Conservation (phyloP, 2,113 vertebrate species). For the Pelodiscus sinensis region DNA sequence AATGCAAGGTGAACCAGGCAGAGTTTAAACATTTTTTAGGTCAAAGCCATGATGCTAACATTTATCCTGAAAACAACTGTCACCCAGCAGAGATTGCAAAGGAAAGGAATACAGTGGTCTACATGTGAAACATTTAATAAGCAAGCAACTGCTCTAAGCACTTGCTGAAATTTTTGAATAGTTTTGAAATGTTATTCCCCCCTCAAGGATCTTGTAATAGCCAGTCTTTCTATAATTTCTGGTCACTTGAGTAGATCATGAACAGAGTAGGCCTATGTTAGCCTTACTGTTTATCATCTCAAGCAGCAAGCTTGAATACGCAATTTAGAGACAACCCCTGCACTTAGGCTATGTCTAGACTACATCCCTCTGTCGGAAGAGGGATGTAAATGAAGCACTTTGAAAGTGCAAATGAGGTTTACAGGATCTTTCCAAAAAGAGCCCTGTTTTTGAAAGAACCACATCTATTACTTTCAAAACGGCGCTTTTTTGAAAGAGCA, state of each 20-base stretch:
- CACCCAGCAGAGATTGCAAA: not conserved
- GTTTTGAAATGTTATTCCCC: not conserved
- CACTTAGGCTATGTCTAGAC: no score
- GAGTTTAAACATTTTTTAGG: not conserved
- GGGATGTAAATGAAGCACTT: no score
- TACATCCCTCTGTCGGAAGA: no score
- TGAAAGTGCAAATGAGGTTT: no score
- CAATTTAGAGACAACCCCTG: not conserved
- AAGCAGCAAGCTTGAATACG: not conserved
- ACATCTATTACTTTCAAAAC: no score
- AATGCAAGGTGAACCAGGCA: not conserved
- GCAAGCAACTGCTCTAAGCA: no score
- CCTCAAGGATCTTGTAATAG: not conserved
- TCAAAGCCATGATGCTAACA: not conserved
- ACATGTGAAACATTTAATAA: not conserved
- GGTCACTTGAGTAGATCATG: not conserved
- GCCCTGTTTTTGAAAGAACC: no score
- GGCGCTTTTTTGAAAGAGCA: no score
- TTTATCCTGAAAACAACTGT: not conserved
- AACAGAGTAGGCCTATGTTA: not conserved
- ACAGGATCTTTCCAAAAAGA: no score
- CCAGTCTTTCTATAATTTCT: not conserved
- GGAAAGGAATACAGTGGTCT: fast-evolving
- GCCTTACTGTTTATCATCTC: not conserved
- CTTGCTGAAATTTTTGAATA: not conserved